Base-by-base conservation (phyloP, 2,888 invertebrate genomes). In the Drosophila glabriapex region DNA sequence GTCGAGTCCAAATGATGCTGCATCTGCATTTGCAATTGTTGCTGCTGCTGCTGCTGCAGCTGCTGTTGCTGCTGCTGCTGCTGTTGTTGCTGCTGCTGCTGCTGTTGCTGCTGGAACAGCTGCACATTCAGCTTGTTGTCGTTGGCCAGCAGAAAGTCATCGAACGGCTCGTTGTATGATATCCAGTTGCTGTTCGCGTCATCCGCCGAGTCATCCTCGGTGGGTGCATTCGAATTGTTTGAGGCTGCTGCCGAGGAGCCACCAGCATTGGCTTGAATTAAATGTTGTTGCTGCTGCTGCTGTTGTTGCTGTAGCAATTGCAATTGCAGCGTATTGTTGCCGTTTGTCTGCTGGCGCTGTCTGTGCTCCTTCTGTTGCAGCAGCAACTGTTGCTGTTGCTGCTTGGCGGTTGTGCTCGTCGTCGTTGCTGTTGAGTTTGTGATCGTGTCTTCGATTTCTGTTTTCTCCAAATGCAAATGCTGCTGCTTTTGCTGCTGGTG, bases 191-290 rank as follows among this genome's bases (percentile, higher is more conserved):
- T 86, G 53, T 80, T 90, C 19, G 89, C 88, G 67, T 93, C 93
- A 68, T 92, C 92, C 16, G 89, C 91, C 0, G 93, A 92, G 28
- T 93, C 91, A 6, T 90, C 89, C 61, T 91, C 91, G 39, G 91
- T 86, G 10, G 82, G 68, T 16, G 80, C 86, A 74, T 88, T 90
- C 5, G 91, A 91, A 29, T 88, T 90, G 46, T 85, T 90, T n/a
- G 88, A 75, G 14, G 78, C 76, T 9, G 69, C 75, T 19, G 73
- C 58, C 35, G 86, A 78, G 19, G 77, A 54, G 28, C 46, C 46
- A 16, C 68, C 61, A 35, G 76, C 63, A 64, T 74, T 86, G 19
- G 71, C 28, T 28, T 50, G 50, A 10, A 28, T 49, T 58, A 71
- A 68, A 9, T 75, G 75, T 16, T 80, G 83, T 3, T 80, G 83